A percentile compares a stretch with the other conserved stretches of the same genome.
phyloP scores from a whole-genome alignment of 2,113 vertebrate genomes.

The Elanus axillaris region DNA sequence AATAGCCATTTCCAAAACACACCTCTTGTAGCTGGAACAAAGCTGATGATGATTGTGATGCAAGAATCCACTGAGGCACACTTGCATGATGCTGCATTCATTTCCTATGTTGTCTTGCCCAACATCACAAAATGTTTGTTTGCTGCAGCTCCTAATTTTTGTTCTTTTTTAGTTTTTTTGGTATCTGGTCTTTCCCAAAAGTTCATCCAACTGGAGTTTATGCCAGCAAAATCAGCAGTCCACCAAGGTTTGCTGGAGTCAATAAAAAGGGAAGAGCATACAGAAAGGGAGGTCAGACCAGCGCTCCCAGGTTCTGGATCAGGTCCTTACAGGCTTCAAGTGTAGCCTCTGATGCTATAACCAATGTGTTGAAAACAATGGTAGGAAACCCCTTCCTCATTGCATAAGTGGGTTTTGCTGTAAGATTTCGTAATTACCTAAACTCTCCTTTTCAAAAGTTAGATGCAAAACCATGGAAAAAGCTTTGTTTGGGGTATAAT shows the following conservation, averaged over 20 bases:
- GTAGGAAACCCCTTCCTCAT: background rate
- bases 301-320: fast-evolving
- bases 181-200: background rate
- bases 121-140: background rate
- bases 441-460: background rate
- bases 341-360: background rate
- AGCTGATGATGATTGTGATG: background rate
- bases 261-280: background rate
- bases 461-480: background rate
- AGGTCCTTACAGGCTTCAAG: background rate
- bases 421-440: background rate
- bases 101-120: background rate
- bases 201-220: background rate
- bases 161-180: background rate
- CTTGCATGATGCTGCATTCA: background rate
- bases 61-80: background rate
- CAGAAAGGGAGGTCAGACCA: background rate
- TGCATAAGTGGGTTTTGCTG: background rate
- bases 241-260: background rate
- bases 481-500: background rate
- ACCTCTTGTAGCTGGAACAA: background rate
- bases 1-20: background rate
- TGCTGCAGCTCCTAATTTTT: background rate
- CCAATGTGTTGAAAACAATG: background rate
- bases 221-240: background rate